Percentiles rank a stretch among this genome's conserved stretches.
Conservation (phyloP, 2,113 vertebrate species). For the Reinhardtius hippoglossoides region DNA sequence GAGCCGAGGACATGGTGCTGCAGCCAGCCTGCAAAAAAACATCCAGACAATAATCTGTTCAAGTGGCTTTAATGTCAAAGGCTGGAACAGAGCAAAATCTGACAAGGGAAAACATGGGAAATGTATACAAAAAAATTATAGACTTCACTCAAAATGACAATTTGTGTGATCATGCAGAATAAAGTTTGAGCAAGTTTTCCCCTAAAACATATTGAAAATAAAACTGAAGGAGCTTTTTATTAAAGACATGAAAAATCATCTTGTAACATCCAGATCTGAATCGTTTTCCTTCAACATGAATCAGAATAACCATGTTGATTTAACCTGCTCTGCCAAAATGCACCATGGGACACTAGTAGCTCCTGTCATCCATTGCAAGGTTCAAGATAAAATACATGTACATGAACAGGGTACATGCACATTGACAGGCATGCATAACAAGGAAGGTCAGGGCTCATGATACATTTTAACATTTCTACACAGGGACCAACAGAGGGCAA, state of each 20-base stretch:
- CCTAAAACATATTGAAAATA: background rate
- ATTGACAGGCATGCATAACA: background rate
- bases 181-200: background rate
- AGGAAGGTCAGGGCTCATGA: background rate
- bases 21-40: constrained; percentile 68
- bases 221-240: background rate
- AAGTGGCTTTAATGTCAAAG: constrained; percentile 12
- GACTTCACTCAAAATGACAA: too few relatives aligned
- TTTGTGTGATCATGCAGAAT: background rate
- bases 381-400: background rate
- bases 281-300: background rate
- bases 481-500: background rate
- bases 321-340: constrained; percentile 1
- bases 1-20: constrained; percentile 82
- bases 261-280: too few relatives aligned
- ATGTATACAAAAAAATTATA: too few relatives aligned
- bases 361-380: constrained; percentile 16
- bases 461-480: background rate
- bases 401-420: background rate
- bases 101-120: background rate
- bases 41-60: constrained; percentile 34
- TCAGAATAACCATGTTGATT: constrained; percentile 5
- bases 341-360: background rate
- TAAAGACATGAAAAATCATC: background rate
- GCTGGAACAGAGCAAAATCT: background rate